phyloP scores from a whole-genome alignment of 2,888 invertebrate genomes.

The Oligia strigilis region DNA sequence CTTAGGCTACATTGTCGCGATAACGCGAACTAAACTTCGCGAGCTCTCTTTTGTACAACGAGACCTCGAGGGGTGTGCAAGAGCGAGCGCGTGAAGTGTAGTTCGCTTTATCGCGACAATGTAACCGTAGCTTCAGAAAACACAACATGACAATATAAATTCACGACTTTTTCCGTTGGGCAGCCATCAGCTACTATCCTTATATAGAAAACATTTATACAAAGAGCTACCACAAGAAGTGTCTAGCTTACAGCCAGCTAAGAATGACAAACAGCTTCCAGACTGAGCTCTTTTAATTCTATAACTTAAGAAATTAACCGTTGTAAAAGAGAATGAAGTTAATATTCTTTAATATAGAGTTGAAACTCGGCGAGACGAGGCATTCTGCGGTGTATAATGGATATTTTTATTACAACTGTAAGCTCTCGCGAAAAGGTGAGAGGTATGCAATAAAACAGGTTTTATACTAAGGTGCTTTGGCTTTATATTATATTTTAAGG shows the following conservation, averaged over 20 bases:
- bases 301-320: constrained; percentile 36
- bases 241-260: not conserved
- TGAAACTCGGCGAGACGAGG: constrained; percentile 22
- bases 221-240: not conserved
- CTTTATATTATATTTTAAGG: constrained; percentile 24
- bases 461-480: constrained; percentile 34
- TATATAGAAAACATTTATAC: no score
- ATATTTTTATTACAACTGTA: constrained; percentile 53
- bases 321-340: constrained; percentile 32
- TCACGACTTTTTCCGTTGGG: not conserved
- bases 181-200: not conserved
- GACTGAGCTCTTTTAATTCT: constrained; percentile 26
- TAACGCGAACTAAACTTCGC: not conserved
- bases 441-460: constrained; percentile 50
- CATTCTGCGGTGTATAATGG: constrained; percentile 38
- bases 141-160: not conserved
- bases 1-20: not conserved
- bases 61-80: not conserved
- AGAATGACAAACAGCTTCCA: constrained; percentile 25
- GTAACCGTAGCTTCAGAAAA: not conserved
- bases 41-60: not conserved
- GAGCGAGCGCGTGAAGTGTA: not conserved
- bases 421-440: constrained; percentile 50
- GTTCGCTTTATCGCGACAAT: not conserved
- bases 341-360: constrained; percentile 43